Evolutionary conservation across 2,888 invertebrate genomes (phyloP), one percentile per base, ranked within the genome.

Genomic region (Sericinus montela): DNA sequence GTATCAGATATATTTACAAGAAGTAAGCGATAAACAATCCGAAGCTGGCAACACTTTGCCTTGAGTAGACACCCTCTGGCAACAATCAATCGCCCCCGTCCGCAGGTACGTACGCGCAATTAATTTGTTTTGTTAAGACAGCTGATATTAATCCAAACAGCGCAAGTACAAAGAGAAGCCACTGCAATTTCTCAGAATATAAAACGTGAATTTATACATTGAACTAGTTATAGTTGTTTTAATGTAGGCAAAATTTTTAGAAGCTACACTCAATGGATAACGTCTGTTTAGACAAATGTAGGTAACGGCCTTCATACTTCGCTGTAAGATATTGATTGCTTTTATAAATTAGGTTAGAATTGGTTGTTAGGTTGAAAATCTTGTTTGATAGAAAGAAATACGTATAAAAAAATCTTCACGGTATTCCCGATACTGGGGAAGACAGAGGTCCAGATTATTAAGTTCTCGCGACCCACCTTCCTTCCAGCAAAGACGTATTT

Each of bases 51-150:
- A 23, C 13, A 25, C 11, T 36, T 14, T 6, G 35, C 40, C 8
- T 8, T 28, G 25, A 5, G 6, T 47, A 15, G 40, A 40, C 40
- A 35, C 40, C 28, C 36, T 41, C 41, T 47, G 47, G 47, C 16
- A 29, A 35, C 35, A 10, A 35, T 40, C 46, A 40, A 23, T 11
- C 16, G 19, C 14, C 23, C 3, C 11, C 39, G 35, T 36, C 36
- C 13, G 7, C 16, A 34, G 25, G 25, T 10, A 29, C 16, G 25
- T 19, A 35, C n/a, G n/a, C 23, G 23, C 14, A 13, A 34, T 25
- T 10, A 15, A 38, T 48, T 48, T 44, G 38, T 47, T 49, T 32
- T 29, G 11, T 14, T 49, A 43, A 48, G 23, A 13, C 39, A 28
- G 48, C 44, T 16, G 48, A 36, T 44, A 40, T 16, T 25, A 38